Base-by-base conservation (phyloP, 2,113 vertebrate species). In the Dissostichus mawsoni region DNA sequence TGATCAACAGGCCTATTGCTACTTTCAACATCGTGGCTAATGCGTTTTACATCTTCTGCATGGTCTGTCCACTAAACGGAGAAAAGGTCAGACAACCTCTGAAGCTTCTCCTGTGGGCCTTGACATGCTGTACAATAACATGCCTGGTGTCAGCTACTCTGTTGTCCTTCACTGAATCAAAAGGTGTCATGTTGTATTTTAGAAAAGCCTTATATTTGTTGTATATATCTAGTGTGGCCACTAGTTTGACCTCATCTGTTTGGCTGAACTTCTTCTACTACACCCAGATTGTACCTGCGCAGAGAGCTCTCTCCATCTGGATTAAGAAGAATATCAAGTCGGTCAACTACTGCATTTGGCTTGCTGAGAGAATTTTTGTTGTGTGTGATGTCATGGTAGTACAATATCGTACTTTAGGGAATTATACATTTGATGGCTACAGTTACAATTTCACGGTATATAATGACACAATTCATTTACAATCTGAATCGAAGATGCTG, bases 261-360 rank as follows among this genome's bases (percentile, higher is more conserved):
- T 90, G 90, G 76, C 75, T 92, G 57, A 87, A 80, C 74, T 84
- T 91, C 51, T 91, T 86, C 47, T 91, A 83, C 74, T 84, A 23
- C 74, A 86, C 52, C 3, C 87, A 90, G 63, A 87, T 93, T 57
- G 87, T 90, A 20, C 89, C 90, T 67, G 76, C 47, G 17, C 52
- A 64, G 23, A 20, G 2, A 18, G 48, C 59, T 8, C 8, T 80
- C 52, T 88, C 72, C 23, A 76, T 78, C 66, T 92, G 86, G 79
- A 78, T 91, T 25, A 92, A 88, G 77, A 91, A 50, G 51, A 89
- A 89, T 23, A 87, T 89, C 48, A 90, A 83, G 73, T 1, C 45
- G 11, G 17, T 88, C 57, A 90, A 90, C 11, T 93, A 84, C 72
- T 56, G 18, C 18, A 20, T 59, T 61, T 64, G 85, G 57, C 0